phyloP scores from a whole-genome alignment of 2,888 invertebrate genomes.

The Sclerodermus sp. region DNA sequence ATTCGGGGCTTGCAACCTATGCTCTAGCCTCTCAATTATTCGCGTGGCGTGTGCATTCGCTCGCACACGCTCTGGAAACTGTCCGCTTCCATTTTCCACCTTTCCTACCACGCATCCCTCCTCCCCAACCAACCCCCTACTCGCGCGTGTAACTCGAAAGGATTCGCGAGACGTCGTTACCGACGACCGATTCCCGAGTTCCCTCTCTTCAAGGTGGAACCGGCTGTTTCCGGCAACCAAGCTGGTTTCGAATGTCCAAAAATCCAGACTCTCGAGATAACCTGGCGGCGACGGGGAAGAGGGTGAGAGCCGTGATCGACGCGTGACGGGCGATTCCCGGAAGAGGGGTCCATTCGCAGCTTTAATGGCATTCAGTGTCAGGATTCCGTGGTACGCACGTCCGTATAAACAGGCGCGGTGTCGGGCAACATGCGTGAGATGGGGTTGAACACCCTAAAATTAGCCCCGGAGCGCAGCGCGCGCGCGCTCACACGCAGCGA shows the following conservation, averaged over 20 bases:
- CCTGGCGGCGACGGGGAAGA: conserved; percentile 4
- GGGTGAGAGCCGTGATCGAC: conserved; percentile 16
- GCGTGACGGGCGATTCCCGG: conserved; percentile 13
- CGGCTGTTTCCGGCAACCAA: too few species aligned
- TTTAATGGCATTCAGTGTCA: conserved; percentile 33
- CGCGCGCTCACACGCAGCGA: conserved; percentile 40
- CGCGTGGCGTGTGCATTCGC: conserved; percentile 27
- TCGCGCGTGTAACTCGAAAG: too few species aligned
- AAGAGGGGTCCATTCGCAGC: conserved; percentile 16
- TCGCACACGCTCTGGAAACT: conserved; percentile 18
- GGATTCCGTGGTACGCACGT: conserved; percentile 29
- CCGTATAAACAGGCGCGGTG: conserved; percentile 38
- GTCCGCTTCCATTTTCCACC: too few species aligned
- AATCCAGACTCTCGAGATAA: too few species aligned
- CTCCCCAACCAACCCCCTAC: too few species aligned
- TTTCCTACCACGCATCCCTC: too few species aligned
- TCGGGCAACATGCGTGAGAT: conserved; percentile 30
- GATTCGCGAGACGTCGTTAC: too few species aligned
- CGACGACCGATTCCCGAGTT: too few species aligned
- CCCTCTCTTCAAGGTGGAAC: too few species aligned
- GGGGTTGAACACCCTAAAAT: conserved; percentile 56
- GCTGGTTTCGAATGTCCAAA: too few species aligned
- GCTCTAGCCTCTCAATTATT: conserved; percentile 27
- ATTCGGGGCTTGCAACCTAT: conserved; percentile 6
- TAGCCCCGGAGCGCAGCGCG: conserved; percentile 46